Conservation (phyloP, 2,888 invertebrate species). For the Digitonthophagus gazella region DNA sequence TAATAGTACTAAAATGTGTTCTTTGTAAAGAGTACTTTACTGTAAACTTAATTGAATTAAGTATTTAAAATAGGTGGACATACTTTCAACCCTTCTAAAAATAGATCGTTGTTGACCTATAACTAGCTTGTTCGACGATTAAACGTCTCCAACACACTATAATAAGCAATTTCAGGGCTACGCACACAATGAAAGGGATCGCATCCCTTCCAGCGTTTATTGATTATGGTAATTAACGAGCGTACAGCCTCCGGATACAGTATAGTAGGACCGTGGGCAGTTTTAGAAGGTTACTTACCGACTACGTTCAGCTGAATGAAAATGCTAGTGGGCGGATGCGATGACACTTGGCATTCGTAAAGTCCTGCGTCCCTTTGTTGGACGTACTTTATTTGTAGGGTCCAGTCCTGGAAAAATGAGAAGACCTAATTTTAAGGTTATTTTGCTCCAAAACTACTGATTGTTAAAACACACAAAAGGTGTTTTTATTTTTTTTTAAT, state of each 20-base stretch:
- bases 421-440: constrained; percentile 34
- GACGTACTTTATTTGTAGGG: constrained; percentile 85
- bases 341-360: constrained; percentile 89
- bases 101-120: too few relatives aligned
- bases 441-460: constrained; percentile 19
- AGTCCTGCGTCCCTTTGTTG: constrained; percentile 82
- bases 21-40: too few relatives aligned
- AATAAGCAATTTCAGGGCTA: neutral
- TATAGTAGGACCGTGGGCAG: neutral
- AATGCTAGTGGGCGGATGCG: constrained; percentile 87
- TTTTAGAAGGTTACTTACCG: constrained; percentile 71
- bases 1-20: too few relatives aligned
- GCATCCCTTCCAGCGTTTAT: constrained; percentile 6
- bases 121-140: too few relatives aligned
- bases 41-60: too few relatives aligned
- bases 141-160: neutral
- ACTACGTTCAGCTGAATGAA: constrained; percentile 82
- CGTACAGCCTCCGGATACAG: neutral
- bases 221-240: constrained; percentile 22
- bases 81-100: too few relatives aligned
- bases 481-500: too few relatives aligned
- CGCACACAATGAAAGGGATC: neutral
- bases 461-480: too few relatives aligned
- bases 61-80: too few relatives aligned
- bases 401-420: constrained; percentile 73